Conservation (phyloP, 1,140 invertebrate genomes). For the Drusus annulatus region DNA sequence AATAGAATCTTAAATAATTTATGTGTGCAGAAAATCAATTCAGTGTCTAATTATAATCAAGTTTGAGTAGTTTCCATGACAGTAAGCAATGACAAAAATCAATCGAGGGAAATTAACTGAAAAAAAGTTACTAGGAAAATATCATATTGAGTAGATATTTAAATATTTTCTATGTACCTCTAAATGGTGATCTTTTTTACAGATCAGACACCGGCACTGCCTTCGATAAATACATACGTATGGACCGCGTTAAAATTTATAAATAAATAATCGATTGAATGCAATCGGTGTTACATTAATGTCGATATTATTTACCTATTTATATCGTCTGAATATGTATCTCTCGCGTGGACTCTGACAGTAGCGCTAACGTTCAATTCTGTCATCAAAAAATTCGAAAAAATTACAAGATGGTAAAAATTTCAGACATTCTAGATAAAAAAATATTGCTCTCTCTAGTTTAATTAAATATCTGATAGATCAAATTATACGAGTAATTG, state of each 20-base stretch:
- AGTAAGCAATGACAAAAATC: slow-evolving; percentile 31
- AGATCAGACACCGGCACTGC: slow-evolving; percentile 1
- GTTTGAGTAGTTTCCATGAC: slow-evolving; percentile 35
- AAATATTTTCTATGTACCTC: too few species aligned
- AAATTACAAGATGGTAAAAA: slow-evolving; percentile 40
- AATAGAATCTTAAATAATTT: too few species aligned
- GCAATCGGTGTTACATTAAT: slow-evolving; percentile 3
- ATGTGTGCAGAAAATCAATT: slow-evolving; percentile 5
- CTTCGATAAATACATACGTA: not conserved
- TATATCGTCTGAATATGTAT: slow-evolving; percentile 33
- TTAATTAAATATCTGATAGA: not conserved
- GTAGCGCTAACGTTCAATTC: slow-evolving; percentile 67
- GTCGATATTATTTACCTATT: slow-evolving; percentile 41
- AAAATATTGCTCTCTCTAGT: not conserved
- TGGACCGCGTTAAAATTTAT: not conserved
- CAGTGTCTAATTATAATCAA: slow-evolving; percentile 27
- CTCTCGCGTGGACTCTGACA: slow-evolving; percentile 65
- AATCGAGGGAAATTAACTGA: not conserved
- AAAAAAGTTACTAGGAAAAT: not conserved
- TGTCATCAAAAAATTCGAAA: slow-evolving; percentile 63
- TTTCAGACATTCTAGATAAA: not conserved
- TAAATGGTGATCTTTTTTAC: not conserved
- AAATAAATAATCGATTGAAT: slow-evolving; percentile 32
- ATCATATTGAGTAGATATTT: too few species aligned
- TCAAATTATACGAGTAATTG: slow-evolving; percentile 32